Evolutionary conservation across 23 tunicate species (phyloP).

Genomic region (Botrylloides violaceus): DNA sequence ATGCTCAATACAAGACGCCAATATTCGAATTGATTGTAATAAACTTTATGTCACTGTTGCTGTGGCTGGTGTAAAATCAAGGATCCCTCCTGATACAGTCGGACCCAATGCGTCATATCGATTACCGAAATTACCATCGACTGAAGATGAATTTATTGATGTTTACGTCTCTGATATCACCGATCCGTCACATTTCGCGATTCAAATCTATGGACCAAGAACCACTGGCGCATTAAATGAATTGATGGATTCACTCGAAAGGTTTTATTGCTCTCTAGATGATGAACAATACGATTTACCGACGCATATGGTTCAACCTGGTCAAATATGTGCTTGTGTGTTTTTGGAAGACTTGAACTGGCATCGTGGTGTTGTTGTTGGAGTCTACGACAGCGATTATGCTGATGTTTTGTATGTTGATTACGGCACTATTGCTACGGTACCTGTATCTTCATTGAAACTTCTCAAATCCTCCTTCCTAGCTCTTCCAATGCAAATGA

Average conservation of each 20-base stretch:
- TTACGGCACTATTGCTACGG: slow-evolving; percentile 64
- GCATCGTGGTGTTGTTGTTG: slow-evolving; percentile 59
- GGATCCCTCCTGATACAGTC: slow-evolving; percentile 58
- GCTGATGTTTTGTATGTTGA: slow-evolving; percentile 65
- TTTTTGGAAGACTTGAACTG: slow-evolving; percentile 70
- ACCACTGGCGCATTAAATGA: slow-evolving; percentile 66
- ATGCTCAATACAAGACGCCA: neutral
- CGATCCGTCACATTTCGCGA: slow-evolving; percentile 40
- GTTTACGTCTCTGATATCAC: slow-evolving; percentile 46
- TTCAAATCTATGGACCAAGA: slow-evolving; percentile 43
- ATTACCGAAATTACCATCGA: slow-evolving; percentile 29
- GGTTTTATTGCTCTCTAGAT: slow-evolving; percentile 37
- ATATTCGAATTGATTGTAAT: neutral
- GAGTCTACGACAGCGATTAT: slow-evolving; percentile 32
- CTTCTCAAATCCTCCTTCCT: slow-evolving; percentile 31
- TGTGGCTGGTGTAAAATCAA: neutral
- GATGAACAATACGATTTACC: slow-evolving; percentile 60
- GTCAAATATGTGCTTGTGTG: slow-evolving; percentile 60
- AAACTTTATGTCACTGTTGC: neutral
- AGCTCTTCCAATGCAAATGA: slow-evolving; percentile 47
- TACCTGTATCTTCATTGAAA: slow-evolving; percentile 37
- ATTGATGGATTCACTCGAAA: slow-evolving; percentile 72
- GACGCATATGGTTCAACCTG: slow-evolving; percentile 27
- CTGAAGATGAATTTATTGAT: slow-evolving; percentile 37
- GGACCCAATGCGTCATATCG: slow-evolving; percentile 42